A percentile compares a stretch with the other conserved stretches of the same genome.
Conservation (phyloP, 2,888 invertebrate genomes). For the Leptopilina myrica region DNA sequence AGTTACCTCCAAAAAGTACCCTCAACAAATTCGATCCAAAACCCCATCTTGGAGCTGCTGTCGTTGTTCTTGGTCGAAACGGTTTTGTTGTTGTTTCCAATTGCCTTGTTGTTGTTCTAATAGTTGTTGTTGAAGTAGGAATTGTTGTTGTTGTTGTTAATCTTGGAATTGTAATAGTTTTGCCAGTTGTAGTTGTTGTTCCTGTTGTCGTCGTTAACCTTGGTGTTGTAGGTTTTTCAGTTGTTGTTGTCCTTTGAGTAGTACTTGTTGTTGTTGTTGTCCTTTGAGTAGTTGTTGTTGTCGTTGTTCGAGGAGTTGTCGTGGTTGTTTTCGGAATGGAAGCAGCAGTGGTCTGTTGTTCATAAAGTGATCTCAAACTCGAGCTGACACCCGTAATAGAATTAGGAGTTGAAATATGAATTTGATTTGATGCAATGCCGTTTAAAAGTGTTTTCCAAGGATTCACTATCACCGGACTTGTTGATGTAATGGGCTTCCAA, state of each 20-base stretch:
- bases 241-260: conserved; percentile 22
- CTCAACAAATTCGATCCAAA: conserved; percentile 68
- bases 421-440: conserved; percentile 22
- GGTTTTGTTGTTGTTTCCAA: conserved; percentile 54
- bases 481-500: conserved; percentile 53
- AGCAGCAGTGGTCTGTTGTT: conserved; percentile 45
- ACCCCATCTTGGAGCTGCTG: conserved; percentile 65
- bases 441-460: conserved; percentile 31
- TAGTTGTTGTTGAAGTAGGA: conserved; percentile 46
- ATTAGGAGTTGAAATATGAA: conserved; percentile 24
- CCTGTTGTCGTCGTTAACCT: conserved; percentile 38
- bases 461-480: conserved; percentile 9
- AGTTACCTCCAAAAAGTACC: conserved; percentile 68
- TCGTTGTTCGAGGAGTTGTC: conserved; percentile 51
- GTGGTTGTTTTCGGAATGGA: conserved; percentile 51
- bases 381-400: not conserved
- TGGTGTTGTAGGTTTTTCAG: no score
- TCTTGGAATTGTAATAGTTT: conserved; percentile 42
- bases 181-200: conserved; percentile 42
- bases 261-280: conserved; percentile 45
- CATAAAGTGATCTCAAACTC: conserved; percentile 13
- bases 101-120: conserved; percentile 45
- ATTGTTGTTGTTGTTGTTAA: conserved; percentile 47
- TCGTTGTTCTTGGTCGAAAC: conserved; percentile 56
- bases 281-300: conserved; percentile 44